Evolutionary conservation across 2,888 invertebrate species (phyloP), one percentile per base, ranked within the genome.

Genomic region (Hyles lineata): DNA sequence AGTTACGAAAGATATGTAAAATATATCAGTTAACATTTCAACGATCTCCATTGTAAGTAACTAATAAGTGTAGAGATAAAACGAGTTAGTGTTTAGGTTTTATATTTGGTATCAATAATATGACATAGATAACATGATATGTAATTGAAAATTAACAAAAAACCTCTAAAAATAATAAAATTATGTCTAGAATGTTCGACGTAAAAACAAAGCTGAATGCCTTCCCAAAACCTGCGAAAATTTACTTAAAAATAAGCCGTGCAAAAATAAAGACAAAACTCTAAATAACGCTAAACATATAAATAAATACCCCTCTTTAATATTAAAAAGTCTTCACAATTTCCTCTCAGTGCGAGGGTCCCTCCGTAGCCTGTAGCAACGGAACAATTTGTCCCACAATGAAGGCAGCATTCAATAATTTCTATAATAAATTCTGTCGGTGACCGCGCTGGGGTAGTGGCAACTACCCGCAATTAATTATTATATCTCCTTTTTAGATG

Each of bases 331-430:
- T 52, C 32, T 62, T 70, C 60, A 70, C 70, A 62, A 60, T 50
- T 55, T 35, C 32, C 59, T 73, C 75, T 76, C 71, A 70, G 75
- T 79, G 77, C 79, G 80, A 79, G 17, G 58, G 32, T 63, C 70
- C 74, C 76, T 76, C 78, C 81, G 86, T 86, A 78, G 83, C 85
- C 83, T 79, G 79, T 82, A 78, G 83, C 84, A 83, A 88, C 87
- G 78, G 79, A 80, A 84, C 88, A 87, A 91, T 89, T 90, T 90
- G 90, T 90, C 88, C 86, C 77, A 79, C 76, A 78, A 73, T 82
- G 76, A 74, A 81, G 85, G 86, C 86, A 84, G 87, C 84, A 87
- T 89, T 89, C 90, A 90, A 89, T 91, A 90, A 91, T 89, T 89
- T 89, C 88, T 87, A 83, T 87, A 78, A 89, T 91, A 90, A 91